These are phyloP conservation scores for Anaspis maculata DNA, from an alignment of 2,888 invertebrate species.

Conservation along the genomic window DNA sequence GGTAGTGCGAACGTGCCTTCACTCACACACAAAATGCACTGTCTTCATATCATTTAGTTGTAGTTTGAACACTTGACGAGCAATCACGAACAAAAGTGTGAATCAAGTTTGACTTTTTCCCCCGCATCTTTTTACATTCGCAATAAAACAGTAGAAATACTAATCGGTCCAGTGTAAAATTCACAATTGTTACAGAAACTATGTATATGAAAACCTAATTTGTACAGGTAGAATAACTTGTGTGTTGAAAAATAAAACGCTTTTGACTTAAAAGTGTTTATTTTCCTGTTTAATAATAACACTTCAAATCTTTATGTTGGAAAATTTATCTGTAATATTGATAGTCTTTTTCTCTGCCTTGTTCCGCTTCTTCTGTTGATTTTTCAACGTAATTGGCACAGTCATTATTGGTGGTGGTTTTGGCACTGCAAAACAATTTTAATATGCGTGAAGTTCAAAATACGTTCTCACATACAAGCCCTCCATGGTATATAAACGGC, in stretches of 20 bases:
- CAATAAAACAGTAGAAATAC: constrained; percentile 31
- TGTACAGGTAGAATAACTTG: constrained; percentile 44
- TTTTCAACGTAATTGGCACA: too few species aligned
- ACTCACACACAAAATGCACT: constrained; percentile 12
- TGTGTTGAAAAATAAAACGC: constrained; percentile 42
- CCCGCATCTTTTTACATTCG: constrained; percentile 25
- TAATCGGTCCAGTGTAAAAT: constrained; percentile 43
- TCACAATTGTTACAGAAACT: constrained; percentile 41
- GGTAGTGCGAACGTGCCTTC: constrained; percentile 12
- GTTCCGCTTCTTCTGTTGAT: too few species aligned
- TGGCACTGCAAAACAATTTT: too few species aligned
- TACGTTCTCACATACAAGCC: constrained; percentile 20
- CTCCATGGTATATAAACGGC: constrained; percentile 31
- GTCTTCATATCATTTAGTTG: constrained; percentile 18
- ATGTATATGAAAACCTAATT: constrained; percentile 42
- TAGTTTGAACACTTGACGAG: constrained; percentile 10
- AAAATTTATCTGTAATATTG: too few species aligned
- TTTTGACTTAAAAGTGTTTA: constrained; percentile 31
- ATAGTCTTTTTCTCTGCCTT: too few species aligned
- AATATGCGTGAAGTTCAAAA: too few species aligned
- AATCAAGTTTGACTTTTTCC: constrained; percentile 12
- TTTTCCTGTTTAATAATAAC: too few species aligned
- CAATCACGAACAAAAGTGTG: constrained; percentile 13
- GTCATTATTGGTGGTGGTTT: too few species aligned
- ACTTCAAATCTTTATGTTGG: too few species aligned